A percentile compares a stretch with the other conserved stretches of the same genome.
Conservation (phyloP, 2,797 vertebrate species). For the Malurus leucopterus region DNA sequence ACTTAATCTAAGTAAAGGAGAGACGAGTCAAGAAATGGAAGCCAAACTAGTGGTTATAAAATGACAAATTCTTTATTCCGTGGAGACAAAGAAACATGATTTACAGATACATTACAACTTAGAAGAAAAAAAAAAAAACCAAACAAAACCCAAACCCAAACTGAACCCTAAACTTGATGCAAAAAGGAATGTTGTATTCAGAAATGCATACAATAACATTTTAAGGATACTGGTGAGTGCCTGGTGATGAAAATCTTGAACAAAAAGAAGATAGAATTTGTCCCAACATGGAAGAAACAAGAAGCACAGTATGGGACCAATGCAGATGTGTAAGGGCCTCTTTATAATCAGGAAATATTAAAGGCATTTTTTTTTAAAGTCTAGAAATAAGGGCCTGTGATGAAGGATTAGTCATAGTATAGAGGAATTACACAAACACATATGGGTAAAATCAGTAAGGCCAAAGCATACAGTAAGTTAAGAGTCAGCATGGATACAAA, state of each 20-base stretch:
- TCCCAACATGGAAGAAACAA: not conserved
- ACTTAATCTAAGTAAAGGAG: not conserved
- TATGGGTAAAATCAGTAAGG: constrained; percentile 3
- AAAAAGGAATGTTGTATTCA: not conserved
- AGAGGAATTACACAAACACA: not conserved
- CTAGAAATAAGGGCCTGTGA: not conserved
- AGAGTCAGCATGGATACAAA: not conserved
- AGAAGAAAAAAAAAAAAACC: not conserved
- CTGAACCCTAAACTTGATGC: rapidly evolving
- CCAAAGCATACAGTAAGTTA: not conserved
- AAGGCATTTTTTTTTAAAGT: not conserved
- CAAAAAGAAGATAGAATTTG: not conserved
- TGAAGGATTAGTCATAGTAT: not conserved
- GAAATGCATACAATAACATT: not conserved
- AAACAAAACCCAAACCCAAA: not conserved
- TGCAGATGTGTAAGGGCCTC: not conserved
- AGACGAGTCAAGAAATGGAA: not conserved
- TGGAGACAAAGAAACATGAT: not conserved
- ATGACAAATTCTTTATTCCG: not conserved
- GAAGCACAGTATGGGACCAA: not conserved
- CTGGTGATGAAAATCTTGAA: not conserved
- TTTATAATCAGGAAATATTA: not conserved
- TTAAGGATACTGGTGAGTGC: not conserved
- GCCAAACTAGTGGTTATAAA: not conserved
- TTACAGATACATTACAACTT: not conserved